Percentiles rank a stretch among this genome's conserved stretches.
Conservation (phyloP, 2,888 invertebrate genomes). For the Lepidochrysops patricia region DNA sequence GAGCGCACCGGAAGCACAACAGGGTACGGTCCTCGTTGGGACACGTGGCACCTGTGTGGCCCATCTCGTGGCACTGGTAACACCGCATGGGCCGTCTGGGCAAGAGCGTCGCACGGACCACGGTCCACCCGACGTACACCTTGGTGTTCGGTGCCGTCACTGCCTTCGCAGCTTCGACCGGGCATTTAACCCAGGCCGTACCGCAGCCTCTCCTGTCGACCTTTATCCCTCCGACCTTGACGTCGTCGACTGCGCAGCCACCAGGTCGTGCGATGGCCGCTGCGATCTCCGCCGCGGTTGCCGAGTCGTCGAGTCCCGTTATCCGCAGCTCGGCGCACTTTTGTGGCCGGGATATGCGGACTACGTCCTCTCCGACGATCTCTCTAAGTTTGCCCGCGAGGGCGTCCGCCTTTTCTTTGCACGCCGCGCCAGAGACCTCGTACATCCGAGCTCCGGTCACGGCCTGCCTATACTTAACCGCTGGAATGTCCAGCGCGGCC, state of each 20-base stretch:
- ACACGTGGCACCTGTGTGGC: too few species aligned
- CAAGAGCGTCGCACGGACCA: too few species aligned
- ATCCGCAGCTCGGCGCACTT: conserved; percentile 17
- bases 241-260: neutral
- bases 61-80: too few species aligned
- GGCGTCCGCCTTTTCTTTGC: conserved; percentile 16
- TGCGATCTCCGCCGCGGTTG: conserved; percentile 7
- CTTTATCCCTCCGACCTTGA: too few species aligned
- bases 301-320: conserved; percentile 17
- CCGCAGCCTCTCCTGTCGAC: too few species aligned
- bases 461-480: conserved; percentile 8
- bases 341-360: conserved; percentile 16
- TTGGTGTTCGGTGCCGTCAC: too few species aligned
- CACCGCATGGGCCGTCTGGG: too few species aligned
- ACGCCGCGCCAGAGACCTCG: conserved; percentile 17
- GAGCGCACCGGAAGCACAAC: conserved; percentile 23
- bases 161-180: too few species aligned
- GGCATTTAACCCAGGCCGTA: too few species aligned
- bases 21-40: neutral
- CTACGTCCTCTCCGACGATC: too few species aligned
- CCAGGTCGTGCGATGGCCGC: neutral
- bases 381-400: too few species aligned
- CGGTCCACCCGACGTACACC: too few species aligned
- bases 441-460: conserved; percentile 19
- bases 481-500: conserved; percentile 4